Base-by-base conservation (phyloP, 2,797 vertebrate genomes). In the Propithecus perrieri region DNA sequence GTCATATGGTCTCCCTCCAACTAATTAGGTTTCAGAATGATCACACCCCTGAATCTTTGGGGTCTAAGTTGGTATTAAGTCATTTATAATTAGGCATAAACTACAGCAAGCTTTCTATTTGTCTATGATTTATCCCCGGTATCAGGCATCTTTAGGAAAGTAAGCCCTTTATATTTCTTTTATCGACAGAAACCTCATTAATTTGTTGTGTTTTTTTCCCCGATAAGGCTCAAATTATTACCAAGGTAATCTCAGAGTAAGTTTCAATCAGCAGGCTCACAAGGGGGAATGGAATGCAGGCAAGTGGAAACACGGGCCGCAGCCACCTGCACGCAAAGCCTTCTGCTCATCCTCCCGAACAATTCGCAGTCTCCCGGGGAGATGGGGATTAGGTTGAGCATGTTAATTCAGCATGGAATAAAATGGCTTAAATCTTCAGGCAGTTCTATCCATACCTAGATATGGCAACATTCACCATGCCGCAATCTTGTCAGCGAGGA, bases 21-120 rank as follows among this genome's bases (percentile, higher is more conserved):
- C 88, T 98, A 98, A 97, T 98, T 96, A 98, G 98, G 95, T 98
- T 98, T 98, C 98, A 98, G 95, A 98, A 98, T 98, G 98, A 98
- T 98, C 98, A 97, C 91, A 98, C 96, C 92, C 79, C 85, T 46
- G 98, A 98, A 98, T 98, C 97, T 98, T 98, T 98, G 98, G 96
- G 93, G 79, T 97, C 96, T 98, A 97, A 98, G 98, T 98, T 98
- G 74, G 69, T 97, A 98, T 97, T 97, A 98, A 98, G 96, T 95
- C 72, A 98, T 97, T 98, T 98, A 98, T 98, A 99, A 99, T 99
- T 98, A 99, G 97, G 83, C 78, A 96, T 97, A 98, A 98, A 97
- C 93, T 98, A 96, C 18, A 90, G 97, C 93, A 96, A 94, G 91
- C 61, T 98, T 98, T 98, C 98, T 97, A 98, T 98, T 98, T 98